phyloP scores from a whole-genome alignment of 2,888 invertebrate species.

The Orthonychiurus folsomi region DNA sequence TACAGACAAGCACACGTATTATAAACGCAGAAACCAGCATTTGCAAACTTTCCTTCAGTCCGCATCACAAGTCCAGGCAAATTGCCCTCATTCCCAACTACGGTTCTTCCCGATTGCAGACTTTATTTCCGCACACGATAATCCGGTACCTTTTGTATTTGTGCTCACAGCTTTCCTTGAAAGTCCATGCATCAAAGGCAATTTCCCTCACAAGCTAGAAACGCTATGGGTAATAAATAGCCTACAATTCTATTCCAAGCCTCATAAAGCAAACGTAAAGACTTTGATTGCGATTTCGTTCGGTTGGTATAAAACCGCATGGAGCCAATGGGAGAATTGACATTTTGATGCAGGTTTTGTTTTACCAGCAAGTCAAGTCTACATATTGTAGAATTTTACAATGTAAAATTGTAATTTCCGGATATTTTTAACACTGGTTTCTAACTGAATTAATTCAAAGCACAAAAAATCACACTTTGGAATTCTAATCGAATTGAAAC shows the following conservation, averaged over 20 bases:
- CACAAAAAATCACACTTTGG: too few relatives aligned
- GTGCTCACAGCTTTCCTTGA: background rate
- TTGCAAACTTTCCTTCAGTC: background rate
- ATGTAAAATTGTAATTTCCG: too few relatives aligned
- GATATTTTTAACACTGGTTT: background rate
- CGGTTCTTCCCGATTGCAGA: background rate
- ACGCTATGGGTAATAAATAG: background rate
- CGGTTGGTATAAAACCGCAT: background rate
- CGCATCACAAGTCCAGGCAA: background rate
- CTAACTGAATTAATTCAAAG: too few relatives aligned
- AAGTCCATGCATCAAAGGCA: too few relatives aligned
- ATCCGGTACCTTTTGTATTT: background rate
- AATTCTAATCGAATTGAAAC: too few relatives aligned
- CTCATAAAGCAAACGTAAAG: background rate
- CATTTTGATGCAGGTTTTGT: background rate
- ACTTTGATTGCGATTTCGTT: background rate
- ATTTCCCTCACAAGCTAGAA: too few relatives aligned
- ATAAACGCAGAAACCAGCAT: too few relatives aligned
- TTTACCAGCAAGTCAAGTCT: too few relatives aligned
- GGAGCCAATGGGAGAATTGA: background rate
- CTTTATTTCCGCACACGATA: background rate
- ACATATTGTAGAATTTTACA: too few relatives aligned
- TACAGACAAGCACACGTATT: too few relatives aligned
- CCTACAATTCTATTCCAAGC: background rate
- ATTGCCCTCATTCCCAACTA: background rate